Base-by-base conservation (phyloP, 2,888 invertebrate species). In the Acrobasis suavella region DNA sequence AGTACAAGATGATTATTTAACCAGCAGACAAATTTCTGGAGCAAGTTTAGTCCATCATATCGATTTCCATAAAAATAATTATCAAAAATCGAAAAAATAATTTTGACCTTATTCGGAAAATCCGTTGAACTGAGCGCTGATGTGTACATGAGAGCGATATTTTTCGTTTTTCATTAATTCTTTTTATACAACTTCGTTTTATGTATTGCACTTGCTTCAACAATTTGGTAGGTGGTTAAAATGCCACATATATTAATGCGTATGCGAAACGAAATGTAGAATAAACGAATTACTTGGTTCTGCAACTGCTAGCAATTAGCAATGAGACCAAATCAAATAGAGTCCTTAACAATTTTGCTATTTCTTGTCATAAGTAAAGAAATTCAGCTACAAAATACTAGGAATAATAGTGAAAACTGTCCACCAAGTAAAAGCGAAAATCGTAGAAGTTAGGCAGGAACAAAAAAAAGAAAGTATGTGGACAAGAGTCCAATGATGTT, bases 401-500 rank as follows among this genome's bases (percentile, higher is more conserved):
- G 56, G 42, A 42, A 56, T 42, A 14, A 42, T 56, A 56, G 42
- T 56, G 15, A 56, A 16, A 56, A 56, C 39, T 42, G 12, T 22
- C 12, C 56, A 17, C 42, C 12, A 42, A 22, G 56, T 55, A 39
- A 42, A 56, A 56, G 56, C 56, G 56, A 56, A 56, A 32, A 56
- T 14, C 42, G n/a, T 10, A 56, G 17, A 42, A 16, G 14, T 42
- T 42, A 56, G 22, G 7, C 15, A 54, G 7, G 39, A 55, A 39
- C 9, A 38, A 7, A 46, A n/a, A 2, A n/a, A 0, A 32, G 2
- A 8, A 6, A 32, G 32, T 8, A 32, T 32, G 0, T n/a, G n/a
- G 3, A 12, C n/a, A 46, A 14, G 10, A n/a, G 10, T 12, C 14
- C 46, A 46, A 46, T 46, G 46, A 46, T 46, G n/a, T 46, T 46